These are phyloP conservation scores for Atherix ibis DNA, from an alignment of 2,888 invertebrate species.

Conservation along the genomic window DNA sequence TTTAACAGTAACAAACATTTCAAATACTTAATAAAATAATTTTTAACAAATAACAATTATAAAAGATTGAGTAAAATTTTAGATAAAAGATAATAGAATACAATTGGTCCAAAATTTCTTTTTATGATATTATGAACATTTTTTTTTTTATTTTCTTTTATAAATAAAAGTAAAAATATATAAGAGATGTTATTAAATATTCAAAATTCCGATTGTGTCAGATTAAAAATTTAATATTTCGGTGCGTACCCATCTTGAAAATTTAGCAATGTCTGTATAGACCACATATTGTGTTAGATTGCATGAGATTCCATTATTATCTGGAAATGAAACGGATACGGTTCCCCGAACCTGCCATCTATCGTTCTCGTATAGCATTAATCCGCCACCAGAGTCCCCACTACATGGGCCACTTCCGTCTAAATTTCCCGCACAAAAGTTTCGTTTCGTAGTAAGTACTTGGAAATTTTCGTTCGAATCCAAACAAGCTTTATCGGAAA, in stretches of 20 bases:
- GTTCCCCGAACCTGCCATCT: conserved; percentile 36
- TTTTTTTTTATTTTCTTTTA: too few species aligned
- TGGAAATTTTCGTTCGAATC: conserved; percentile 30
- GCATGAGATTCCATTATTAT: conserved; percentile 33
- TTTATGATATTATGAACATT: too few species aligned
- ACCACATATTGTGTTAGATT: conserved; percentile 45
- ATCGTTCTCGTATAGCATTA: conserved; percentile 33
- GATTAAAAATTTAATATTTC: too few species aligned
- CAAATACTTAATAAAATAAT: too few species aligned
- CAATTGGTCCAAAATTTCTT: too few species aligned
- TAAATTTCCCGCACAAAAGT: conserved; percentile 26
- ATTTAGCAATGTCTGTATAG: conserved; percentile 48
- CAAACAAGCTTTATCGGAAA: conserved; percentile 37
- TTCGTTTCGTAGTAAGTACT: conserved; percentile 25
- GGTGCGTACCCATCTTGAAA: conserved; percentile 41
- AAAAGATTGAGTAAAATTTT: too few species aligned
- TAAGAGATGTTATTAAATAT: too few species aligned
- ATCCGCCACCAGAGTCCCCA: conserved; percentile 45
- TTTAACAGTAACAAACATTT: too few species aligned
- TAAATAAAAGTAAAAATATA: too few species aligned
- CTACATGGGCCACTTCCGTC: conserved; percentile 28
- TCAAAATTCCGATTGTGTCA: too few species aligned
- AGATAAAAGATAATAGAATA: too few species aligned
- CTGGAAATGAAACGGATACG: conserved; percentile 33
- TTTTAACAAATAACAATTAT: too few species aligned